Conservation (phyloP, 2,113 vertebrate species). For the Nettapus auritus region DNA sequence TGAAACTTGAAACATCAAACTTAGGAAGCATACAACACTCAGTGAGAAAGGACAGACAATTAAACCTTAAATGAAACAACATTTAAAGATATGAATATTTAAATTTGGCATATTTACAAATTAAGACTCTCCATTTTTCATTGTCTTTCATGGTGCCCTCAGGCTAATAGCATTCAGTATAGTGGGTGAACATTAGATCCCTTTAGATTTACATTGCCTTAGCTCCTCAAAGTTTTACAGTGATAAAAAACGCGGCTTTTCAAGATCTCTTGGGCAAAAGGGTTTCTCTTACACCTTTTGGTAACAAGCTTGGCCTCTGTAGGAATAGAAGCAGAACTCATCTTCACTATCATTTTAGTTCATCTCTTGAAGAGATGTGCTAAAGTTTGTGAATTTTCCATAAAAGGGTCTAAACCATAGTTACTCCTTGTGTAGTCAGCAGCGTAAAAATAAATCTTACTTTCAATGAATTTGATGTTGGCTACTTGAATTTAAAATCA, state of each 20-base stretch:
- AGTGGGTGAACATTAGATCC: not conserved
- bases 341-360: not conserved
- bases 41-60: not conserved
- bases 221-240: not conserved
- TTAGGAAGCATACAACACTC: not conserved
- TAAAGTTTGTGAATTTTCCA: not conserved
- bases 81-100: slow-evolving; percentile 27
- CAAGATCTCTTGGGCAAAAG: not conserved
- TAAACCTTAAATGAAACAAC: not conserved
- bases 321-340: rapidly evolving
- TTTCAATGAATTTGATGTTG: not conserved
- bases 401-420: rapidly evolving
- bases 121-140: not conserved
- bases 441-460: not conserved
- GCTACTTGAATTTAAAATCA: not conserved
- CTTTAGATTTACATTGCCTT: not conserved
- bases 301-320: not conserved
- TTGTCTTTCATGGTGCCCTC: not conserved
- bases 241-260: not conserved
- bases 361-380: not conserved
- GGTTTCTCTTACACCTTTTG: not conserved
- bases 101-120: slow-evolving; percentile 11
- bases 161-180: not conserved
- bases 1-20: not conserved
- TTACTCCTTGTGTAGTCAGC: rapidly evolving